A percentile compares a stretch with the other conserved stretches of the same genome.
Evolutionary conservation across 2,797 vertebrate species (phyloP).

Genomic region (Sebastes matsubarae): DNA sequence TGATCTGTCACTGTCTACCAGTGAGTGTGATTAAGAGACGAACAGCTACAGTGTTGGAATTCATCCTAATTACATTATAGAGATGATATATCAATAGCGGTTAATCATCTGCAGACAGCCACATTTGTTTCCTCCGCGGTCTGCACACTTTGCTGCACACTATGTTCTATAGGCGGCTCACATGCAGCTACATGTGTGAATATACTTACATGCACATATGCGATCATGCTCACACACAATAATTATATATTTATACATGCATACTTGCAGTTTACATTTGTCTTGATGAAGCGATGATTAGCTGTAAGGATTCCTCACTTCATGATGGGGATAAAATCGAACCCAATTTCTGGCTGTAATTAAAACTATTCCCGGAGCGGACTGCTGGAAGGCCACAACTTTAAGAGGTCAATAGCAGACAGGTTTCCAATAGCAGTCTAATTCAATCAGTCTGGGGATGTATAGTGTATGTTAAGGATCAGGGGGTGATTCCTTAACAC

Average conservation of each 20-base stretch:
- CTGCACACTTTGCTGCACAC: not conserved
- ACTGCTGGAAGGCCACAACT: constrained; percentile 60
- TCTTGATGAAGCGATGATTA: constrained; percentile 63
- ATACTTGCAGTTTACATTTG: constrained; percentile 42
- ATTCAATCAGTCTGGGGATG: constrained; percentile 57
- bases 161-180: not conserved
- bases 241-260: not conserved
- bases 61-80: constrained; percentile 65
- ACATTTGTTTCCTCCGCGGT: constrained; percentile 24
- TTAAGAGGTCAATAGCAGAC: constrained; percentile 65
- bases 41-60: constrained; percentile 47
- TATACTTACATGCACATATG: not conserved
- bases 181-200: not conserved
- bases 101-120: constrained; percentile 47
- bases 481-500: not conserved
- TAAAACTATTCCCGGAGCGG: constrained; percentile 67
- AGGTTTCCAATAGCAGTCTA: constrained; percentile 65
- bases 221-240: not conserved
- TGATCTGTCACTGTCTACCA: constrained; percentile 36
- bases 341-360: constrained; percentile 73
- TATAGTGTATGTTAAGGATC: constrained; percentile 26
- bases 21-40: constrained; percentile 50
- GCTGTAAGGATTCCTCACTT: constrained; percentile 53
- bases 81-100: constrained; percentile 56
- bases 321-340: constrained; percentile 70